These are phyloP conservation scores for Eulemur rufifrons DNA, from an alignment of 2,113 vertebrate genomes.

Conservation along the genomic window DNA sequence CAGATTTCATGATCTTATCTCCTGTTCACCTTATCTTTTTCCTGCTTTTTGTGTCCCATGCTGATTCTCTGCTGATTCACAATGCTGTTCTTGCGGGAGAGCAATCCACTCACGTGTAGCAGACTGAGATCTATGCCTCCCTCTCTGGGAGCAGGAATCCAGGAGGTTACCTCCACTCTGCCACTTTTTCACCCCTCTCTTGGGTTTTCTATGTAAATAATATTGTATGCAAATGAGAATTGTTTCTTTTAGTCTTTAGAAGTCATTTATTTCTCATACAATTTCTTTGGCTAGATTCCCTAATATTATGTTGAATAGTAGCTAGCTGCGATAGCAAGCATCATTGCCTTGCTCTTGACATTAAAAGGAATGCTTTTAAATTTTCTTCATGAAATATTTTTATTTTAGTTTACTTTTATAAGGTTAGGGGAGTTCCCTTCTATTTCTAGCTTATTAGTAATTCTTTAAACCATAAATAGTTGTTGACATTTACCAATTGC, in stretches of 20 bases:
- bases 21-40: too few relatives aligned
- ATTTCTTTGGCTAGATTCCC: not conserved
- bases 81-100: too few relatives aligned
- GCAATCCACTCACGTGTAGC: too few relatives aligned
- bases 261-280: not conserved
- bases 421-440: not conserved
- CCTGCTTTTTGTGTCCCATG: too few relatives aligned
- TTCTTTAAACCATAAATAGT: not conserved
- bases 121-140: too few relatives aligned
- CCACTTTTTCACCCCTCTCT: too few relatives aligned
- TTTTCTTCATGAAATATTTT: not conserved
- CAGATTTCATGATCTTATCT: too few relatives aligned
- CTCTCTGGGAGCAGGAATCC: too few relatives aligned
- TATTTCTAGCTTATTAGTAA: not conserved
- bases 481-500: not conserved
- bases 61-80: too few relatives aligned
- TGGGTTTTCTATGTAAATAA: not conserved
- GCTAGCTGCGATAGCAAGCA: not conserved
- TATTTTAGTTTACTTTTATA: not conserved
- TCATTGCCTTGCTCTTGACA: not conserved
- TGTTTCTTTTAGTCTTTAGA: not conserved
- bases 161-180: too few relatives aligned
- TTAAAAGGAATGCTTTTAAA: not conserved
- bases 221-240: not conserved
- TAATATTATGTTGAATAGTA: slow-evolving; percentile 14